A percentile compares a stretch with the other conserved stretches of the same genome.
Evolutionary conservation across 1,140 invertebrate species (phyloP).

Genomic region (Saccostrea cuccullata): DNA sequence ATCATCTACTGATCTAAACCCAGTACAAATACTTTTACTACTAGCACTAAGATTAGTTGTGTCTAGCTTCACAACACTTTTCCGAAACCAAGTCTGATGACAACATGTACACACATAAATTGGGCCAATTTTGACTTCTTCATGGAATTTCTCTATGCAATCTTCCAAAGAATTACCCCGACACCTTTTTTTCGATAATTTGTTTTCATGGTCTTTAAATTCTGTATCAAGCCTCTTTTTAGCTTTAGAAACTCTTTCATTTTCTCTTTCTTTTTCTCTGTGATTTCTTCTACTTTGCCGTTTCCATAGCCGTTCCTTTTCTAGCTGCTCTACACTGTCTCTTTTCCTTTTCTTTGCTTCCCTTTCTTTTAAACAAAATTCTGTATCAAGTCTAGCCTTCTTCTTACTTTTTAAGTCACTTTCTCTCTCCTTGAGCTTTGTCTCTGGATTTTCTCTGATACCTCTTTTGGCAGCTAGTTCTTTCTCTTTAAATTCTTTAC

Average conservation of each 20-base stretch:
- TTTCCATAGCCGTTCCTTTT: background rate
- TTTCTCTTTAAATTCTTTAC: slow-evolving; percentile 42
- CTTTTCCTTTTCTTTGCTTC: slow-evolving; percentile 3
- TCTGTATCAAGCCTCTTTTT: background rate
- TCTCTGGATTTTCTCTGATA: slow-evolving; percentile 37
- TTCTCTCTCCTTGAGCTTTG: slow-evolving; percentile 32
- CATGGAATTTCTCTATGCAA: slow-evolving; percentile 26
- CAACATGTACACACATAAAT: slow-evolving; percentile 55
- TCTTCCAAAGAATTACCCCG: background rate
- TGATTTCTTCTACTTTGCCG: slow-evolving; percentile 39
- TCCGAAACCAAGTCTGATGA: slow-evolving; percentile 56
- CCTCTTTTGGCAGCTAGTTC: slow-evolving; percentile 22
- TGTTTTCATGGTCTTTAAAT: background rate
- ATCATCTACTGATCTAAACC: slow-evolving; percentile 35
- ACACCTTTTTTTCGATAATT: slow-evolving; percentile 13
- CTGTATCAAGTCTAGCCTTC: background rate
- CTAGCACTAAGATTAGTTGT: background rate
- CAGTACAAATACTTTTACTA: slow-evolving; percentile 13
- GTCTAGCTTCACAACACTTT: slow-evolving; percentile 41
- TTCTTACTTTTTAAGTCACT: background rate
- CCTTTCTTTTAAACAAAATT: slow-evolving; percentile 13
- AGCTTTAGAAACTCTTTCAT: background rate
- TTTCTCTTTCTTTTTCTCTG: background rate
- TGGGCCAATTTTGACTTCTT: slow-evolving; percentile 34
- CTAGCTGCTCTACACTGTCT: background rate